Evolutionary conservation across 2,888 invertebrate genomes (phyloP), one percentile per base, ranked within the genome.

Genomic region (Eilema depressum): DNA sequence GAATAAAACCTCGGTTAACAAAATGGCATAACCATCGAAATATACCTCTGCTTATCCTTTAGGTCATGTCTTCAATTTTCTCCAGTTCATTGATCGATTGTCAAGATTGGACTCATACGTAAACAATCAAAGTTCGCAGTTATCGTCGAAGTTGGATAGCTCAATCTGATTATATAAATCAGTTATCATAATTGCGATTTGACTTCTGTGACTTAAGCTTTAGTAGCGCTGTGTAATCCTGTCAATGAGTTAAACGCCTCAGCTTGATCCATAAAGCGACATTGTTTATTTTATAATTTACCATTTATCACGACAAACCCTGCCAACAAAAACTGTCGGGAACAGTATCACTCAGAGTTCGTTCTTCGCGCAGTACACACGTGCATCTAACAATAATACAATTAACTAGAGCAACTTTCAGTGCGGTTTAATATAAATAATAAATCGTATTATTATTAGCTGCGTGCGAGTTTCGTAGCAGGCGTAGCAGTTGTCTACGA

Each of bases 401-500:
- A 73, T 65, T 71, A 65, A 68, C 28, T 73, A 77, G 77, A 77
- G 68, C 62, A 63, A 78, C 78, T 80, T 82, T 84, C 84, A 88
- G 89, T 86, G 82, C 78, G 82, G 81, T 79, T 61, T 80, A 81
- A 84, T 84, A 86, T 79, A 84, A 85, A 85, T 85, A 84, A 85
- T 86, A 86, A n/a, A 82, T 86, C 76, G 75, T 71, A 82, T 82
- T 88, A 84, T 83, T 84, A 86, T 86, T 88, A 87, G 79, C 81
- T 73, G 82, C 81, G 85, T 84, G 73, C 68, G 85, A 80, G 84
- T 83, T 70, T 84, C 93, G 93, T 91, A 91, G 92, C 90, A 79
- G 74, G 76, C 91, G 92, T 92, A 91, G 92, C 90, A 81, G 78
- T 77, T 75, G 83, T 80, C 92, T 91, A 91, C 92, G 90, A 83